phyloP scores from a whole-genome alignment of 2,888 invertebrate species.

The Furcula furcula region DNA sequence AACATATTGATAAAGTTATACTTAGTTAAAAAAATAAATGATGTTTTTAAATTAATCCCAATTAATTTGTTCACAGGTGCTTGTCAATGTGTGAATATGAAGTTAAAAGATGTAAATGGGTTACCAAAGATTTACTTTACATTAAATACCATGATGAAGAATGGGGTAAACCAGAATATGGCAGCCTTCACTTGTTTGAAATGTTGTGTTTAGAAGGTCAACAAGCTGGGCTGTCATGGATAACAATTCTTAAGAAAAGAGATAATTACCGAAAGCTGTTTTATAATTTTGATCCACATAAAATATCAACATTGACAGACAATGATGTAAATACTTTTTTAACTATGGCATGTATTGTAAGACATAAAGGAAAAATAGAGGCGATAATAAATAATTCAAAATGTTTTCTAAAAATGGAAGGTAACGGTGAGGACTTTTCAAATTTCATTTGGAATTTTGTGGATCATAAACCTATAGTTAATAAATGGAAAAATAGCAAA shows the following conservation, averaged over 20 bases:
- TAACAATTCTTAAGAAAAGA: constrained; percentile 67
- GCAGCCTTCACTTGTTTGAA: constrained; percentile 56
- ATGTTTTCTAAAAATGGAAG: constrained; percentile 54
- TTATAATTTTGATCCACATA: constrained; percentile 51
- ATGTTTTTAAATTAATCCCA: no score
- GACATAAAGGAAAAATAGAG: constrained; percentile 62
- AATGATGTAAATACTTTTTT: constrained; percentile 39
- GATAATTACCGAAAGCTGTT: constrained; percentile 52
- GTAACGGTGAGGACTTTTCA: constrained; percentile 52
- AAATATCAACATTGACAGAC: constrained; percentile 41
- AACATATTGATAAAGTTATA: no score
- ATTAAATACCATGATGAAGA: constrained; percentile 67
- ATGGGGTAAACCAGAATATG: constrained; percentile 62
- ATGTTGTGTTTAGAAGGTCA: constrained; percentile 73
- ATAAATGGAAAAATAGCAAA: constrained; percentile 44
- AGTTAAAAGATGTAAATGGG: constrained; percentile 53
- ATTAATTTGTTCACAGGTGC: no score
- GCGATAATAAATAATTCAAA: constrained; percentile 63
- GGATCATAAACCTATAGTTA: constrained; percentile 47
- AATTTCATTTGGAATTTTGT: constrained; percentile 66
- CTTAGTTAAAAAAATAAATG: no score
- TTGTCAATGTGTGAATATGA: constrained; percentile 13
- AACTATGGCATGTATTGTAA: constrained; percentile 45
- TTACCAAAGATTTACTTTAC: constrained; percentile 58
- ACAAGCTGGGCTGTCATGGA: constrained; percentile 71